phyloP scores from a whole-genome alignment of 2,113 vertebrate species.

The Pterocles orientalis region DNA sequence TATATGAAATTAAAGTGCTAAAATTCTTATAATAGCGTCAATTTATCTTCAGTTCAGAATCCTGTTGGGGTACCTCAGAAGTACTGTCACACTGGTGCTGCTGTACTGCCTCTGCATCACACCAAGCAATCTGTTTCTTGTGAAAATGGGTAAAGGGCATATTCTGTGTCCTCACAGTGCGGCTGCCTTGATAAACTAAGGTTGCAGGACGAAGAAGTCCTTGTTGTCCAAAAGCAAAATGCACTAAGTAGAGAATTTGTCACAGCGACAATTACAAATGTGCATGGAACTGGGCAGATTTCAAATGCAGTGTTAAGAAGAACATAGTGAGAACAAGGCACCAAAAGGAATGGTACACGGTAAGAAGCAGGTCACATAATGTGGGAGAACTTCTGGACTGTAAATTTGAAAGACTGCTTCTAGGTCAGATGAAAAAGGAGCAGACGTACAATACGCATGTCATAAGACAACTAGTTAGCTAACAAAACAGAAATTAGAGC shows the following conservation, averaged over 20 bases:
- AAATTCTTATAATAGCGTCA: not conserved
- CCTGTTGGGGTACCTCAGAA: not conserved
- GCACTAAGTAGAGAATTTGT: not conserved
- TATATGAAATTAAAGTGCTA: not conserved
- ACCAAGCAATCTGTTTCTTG: not conserved
- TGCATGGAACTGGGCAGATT: not conserved
- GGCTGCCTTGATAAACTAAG: not conserved
- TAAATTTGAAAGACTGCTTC: not conserved
- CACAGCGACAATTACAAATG: not conserved
- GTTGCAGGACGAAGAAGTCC: not conserved
- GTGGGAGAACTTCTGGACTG: not conserved
- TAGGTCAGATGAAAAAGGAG: not conserved
- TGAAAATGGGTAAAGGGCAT: not conserved
- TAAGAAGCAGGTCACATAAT: not conserved
- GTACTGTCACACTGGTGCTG: not conserved
- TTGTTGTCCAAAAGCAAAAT: not conserved
- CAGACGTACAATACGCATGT: not conserved
- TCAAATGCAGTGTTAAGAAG: not conserved
- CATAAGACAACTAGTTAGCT: not conserved
- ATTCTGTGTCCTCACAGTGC: not conserved
- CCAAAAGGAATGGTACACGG: not conserved
- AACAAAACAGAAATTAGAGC: not conserved
- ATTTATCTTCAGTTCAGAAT: not conserved
- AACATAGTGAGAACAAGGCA: not conserved
- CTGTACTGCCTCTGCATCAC: not conserved